Evolutionary conservation across 2,888 invertebrate genomes (phyloP).

Genomic region (Yponomeuta evonymella): DNA sequence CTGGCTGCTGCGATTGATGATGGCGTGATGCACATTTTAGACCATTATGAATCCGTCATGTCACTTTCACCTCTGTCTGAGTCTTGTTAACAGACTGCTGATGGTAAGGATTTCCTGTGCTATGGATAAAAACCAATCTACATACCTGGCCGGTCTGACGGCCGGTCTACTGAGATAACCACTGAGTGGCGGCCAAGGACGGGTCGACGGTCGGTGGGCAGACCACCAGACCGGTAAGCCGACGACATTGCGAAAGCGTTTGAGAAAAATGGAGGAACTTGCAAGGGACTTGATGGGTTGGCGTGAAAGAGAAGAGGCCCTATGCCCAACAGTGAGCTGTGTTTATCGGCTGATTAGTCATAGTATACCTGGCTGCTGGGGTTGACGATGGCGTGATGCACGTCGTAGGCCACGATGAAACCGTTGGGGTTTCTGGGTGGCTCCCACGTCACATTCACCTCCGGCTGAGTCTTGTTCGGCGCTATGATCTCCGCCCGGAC

Average conservation of each 20-base stretch:
- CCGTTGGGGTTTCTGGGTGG: slow-evolving; percentile 92
- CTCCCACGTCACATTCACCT: slow-evolving; percentile 85
- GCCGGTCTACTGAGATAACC: no score
- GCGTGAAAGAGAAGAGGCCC: no score
- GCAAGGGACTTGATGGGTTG: background rate
- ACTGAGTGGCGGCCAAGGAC: no score
- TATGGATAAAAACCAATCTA: no score
- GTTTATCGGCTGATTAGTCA: no score
- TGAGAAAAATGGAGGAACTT: background rate
- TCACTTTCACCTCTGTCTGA: slow-evolving; percentile 78
- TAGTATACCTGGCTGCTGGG: slow-evolving; percentile 50
- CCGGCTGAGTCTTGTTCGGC: slow-evolving; percentile 68
- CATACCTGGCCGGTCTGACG: no score
- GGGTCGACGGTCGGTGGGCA: no score
- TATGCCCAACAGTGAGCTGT: no score
- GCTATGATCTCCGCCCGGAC: slow-evolving; percentile 57
- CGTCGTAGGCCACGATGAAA: slow-evolving; percentile 87
- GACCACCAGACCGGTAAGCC: no score
- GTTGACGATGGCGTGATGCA: slow-evolving; percentile 83
- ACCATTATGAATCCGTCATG: slow-evolving; percentile 92
- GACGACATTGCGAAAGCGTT: no score
- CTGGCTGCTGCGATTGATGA: slow-evolving; percentile 73
- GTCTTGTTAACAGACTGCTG: slow-evolving; percentile 47
- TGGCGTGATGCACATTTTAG: slow-evolving; percentile 86
- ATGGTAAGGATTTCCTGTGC: no score